Evolutionary conservation across 37 sponge, comb jelly and placozoan genomes (phyloP).

Genomic region (Theonella swinhoei): DNA sequence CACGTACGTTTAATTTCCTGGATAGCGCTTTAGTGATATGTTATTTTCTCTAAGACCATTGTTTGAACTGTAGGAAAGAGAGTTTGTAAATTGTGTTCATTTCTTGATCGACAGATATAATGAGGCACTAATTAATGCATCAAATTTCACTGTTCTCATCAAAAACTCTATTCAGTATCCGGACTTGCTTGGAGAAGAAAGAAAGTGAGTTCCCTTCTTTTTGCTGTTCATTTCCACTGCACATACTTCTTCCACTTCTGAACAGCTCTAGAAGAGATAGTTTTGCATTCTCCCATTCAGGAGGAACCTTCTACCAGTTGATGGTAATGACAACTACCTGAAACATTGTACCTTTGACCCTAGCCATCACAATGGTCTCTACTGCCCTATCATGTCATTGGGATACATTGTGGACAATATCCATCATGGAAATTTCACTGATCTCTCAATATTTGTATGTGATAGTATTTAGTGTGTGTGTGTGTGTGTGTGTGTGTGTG

Average conservation of each 20-base stretch:
- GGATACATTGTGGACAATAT: conserved; percentile 60
- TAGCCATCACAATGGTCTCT: conserved; percentile 5
- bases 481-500: no score
- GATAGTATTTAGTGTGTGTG: no score
- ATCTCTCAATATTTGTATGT: conserved; percentile 33
- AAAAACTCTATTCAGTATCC: conserved; percentile 85
- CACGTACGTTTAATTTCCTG: conserved; percentile 38
- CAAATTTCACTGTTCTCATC: conserved; percentile 79
- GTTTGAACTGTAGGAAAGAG: no score
- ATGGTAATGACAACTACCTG: not conserved
- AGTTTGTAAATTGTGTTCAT: no score
- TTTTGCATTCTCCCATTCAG: conserved; percentile 9
- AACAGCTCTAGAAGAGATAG: not conserved
- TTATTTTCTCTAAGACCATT: no score
- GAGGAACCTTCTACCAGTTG: conserved; percentile 23
- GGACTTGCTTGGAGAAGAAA: conserved; percentile 9
- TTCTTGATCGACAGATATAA: no score
- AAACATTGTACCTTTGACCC: conserved; percentile 38
- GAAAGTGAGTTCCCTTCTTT: conserved; percentile 42
- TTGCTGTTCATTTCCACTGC: not conserved
- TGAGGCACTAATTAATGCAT: conserved; percentile 50
- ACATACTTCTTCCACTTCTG: not conserved
- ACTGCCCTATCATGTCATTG: conserved; percentile 72
- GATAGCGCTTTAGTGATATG: no score
- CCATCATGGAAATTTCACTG: conserved; percentile 8